These are phyloP conservation scores for Craniophora ligustri DNA, from an alignment of 2,888 invertebrate genomes.

Conservation along the genomic window DNA sequence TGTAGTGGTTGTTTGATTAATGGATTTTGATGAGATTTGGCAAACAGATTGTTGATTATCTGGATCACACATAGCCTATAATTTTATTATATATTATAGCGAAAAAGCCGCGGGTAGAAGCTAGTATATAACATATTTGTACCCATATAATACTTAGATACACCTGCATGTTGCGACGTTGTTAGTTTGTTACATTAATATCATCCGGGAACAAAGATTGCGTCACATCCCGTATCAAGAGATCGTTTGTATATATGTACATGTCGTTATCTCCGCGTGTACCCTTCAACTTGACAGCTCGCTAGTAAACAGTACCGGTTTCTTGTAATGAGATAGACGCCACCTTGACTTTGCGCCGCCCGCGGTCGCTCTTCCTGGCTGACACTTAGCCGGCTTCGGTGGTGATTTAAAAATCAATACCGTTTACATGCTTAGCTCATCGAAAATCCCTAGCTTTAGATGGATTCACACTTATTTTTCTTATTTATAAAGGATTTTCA, in stretches of 20 bases:
- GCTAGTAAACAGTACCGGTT: constrained; percentile 49
- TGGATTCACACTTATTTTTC: not conserved
- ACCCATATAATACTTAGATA: not conserved
- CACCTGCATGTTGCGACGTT: not conserved
- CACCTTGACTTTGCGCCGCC: constrained; percentile 78
- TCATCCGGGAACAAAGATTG: constrained; percentile 3
- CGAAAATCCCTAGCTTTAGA: constrained; percentile 28
- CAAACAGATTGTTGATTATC: no score
- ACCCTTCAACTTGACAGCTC: constrained; percentile 78
- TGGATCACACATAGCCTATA: no score
- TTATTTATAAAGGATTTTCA: not conserved
- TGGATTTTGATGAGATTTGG: no score
- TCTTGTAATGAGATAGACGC: constrained; percentile 77
- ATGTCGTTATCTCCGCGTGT: constrained; percentile 25
- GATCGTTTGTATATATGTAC: constrained; percentile 36
- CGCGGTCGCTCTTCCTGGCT: constrained; percentile 53
- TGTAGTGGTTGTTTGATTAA: no score
- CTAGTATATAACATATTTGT: not conserved
- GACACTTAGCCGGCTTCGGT: constrained; percentile 71
- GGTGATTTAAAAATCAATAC: constrained; percentile 72
- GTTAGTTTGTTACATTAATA: not conserved
- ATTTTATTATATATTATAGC: no score
- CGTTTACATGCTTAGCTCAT: constrained; percentile 43
- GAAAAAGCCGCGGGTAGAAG: no score
- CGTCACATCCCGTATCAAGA: constrained; percentile 9